Conservation (phyloP, 1,140 invertebrate species). For the Vollenhovia emeryi region DNA sequence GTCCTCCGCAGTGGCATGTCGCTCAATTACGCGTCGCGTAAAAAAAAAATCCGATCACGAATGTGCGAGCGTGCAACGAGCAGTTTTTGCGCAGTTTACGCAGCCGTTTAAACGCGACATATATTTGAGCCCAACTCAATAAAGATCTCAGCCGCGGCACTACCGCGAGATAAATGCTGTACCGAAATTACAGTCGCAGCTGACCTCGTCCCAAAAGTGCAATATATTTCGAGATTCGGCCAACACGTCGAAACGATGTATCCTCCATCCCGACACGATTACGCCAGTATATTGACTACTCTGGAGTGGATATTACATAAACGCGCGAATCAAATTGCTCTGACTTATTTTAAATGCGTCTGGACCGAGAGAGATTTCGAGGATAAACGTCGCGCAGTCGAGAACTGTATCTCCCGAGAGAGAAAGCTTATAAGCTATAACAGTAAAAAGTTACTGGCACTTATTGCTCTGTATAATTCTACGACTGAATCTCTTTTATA, state of each 20-base stretch:
- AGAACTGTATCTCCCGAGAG: neutral
- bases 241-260: constrained; percentile 71
- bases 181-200: constrained; percentile 74
- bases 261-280: constrained; percentile 66
- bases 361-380: too few species aligned
- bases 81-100: constrained; percentile 37
- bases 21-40: neutral
- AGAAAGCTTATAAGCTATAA: constrained; percentile 32
- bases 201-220: constrained; percentile 75
- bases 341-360: constrained; percentile 20
- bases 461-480: constrained; percentile 37
- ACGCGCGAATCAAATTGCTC: constrained; percentile 65
- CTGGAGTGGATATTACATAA: constrained; percentile 60
- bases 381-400: neutral
- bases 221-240: constrained; percentile 65
- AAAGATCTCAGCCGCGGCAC: constrained; percentile 72
- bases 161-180: constrained; percentile 74
- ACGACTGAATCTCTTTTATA: constrained; percentile 11
- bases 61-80: neutral
- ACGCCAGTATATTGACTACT: constrained; percentile 2
- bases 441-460: constrained; percentile 29
- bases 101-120: constrained; percentile 70
- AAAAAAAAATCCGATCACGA: constrained; percentile 25
- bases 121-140: constrained; percentile 71
- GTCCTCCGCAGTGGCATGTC: neutral